phyloP scores from a whole-genome alignment of 2,888 invertebrate species.

The Druceiella hillmani region DNA sequence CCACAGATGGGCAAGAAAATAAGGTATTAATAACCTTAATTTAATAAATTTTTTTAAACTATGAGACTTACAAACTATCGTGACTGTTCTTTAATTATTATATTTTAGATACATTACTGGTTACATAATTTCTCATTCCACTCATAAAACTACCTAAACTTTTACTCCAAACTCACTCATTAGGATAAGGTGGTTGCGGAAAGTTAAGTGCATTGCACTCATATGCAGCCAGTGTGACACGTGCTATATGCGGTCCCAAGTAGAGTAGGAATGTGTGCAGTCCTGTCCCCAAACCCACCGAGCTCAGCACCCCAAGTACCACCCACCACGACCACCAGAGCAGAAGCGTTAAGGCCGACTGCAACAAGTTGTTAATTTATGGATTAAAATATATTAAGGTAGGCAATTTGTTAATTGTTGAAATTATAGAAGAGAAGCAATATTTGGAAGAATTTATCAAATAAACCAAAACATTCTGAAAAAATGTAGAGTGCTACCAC shows the following conservation, averaged over 20 bases:
- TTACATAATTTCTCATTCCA: slow-evolving; percentile 4
- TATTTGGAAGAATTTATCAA: too few relatives aligned
- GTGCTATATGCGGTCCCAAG: slow-evolving; percentile 98
- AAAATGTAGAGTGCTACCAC: too few relatives aligned
- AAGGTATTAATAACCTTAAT: too few relatives aligned
- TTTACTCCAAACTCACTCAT: slow-evolving; percentile 77
- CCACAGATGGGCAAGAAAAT: too few relatives aligned
- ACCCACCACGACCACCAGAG: slow-evolving; percentile 89
- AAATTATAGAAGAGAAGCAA: too few relatives aligned
- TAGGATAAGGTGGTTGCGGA: slow-evolving; percentile 97
- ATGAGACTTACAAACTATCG: too few relatives aligned
- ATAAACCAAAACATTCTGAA: too few relatives aligned
- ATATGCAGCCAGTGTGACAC: slow-evolving; percentile 96
- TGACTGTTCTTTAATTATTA: background rate
- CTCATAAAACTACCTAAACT: too few relatives aligned
- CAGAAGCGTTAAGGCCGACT: slow-evolving; percentile 35
- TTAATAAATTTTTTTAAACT: too few relatives aligned
- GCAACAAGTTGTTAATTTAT: slow-evolving; percentile 26
- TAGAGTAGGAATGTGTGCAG: slow-evolving; percentile 98
- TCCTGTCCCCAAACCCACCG: slow-evolving; percentile 96
- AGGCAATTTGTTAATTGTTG: slow-evolving; percentile 34
- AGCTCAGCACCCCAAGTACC: slow-evolving; percentile 90
- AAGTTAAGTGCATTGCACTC: slow-evolving; percentile 95
- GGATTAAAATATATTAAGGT: slow-evolving; percentile 29
- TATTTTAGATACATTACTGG: background rate